Conservation (phyloP, 2,888 invertebrate species). For the Megamerina dolium region DNA sequence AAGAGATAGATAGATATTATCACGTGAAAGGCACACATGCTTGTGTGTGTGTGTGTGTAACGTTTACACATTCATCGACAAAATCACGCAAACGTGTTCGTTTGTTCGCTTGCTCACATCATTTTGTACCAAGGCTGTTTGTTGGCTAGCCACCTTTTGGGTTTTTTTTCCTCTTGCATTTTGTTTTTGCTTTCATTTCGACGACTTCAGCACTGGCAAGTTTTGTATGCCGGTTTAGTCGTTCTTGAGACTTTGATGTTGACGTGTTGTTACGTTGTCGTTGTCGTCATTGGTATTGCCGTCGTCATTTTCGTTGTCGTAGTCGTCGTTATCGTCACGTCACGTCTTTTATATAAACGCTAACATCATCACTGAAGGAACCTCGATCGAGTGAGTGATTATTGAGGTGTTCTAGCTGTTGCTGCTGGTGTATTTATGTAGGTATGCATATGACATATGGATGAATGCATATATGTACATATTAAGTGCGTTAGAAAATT, state of each 20-base stretch:
- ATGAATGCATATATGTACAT: too few relatives aligned
- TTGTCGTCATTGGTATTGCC: constrained; percentile 10
- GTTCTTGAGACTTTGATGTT: constrained; percentile 47
- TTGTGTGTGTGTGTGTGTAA: background rate
- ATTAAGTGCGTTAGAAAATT: too few relatives aligned
- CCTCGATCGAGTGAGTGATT: too few relatives aligned
- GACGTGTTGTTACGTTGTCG: constrained; percentile 25
- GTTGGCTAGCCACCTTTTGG: constrained; percentile 7
- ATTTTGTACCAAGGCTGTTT: constrained; percentile 6
- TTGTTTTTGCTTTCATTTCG: background rate
- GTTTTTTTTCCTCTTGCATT: background rate
- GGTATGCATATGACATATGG: too few relatives aligned
- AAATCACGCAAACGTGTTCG: constrained; percentile 12
- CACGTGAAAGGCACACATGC: too few relatives aligned
- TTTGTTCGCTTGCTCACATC: constrained; percentile 12
- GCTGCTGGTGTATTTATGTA: too few relatives aligned
- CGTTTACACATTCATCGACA: too few relatives aligned
- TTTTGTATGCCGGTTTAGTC: constrained; percentile 43
- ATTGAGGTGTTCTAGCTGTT: too few relatives aligned
- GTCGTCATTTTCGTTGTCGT: constrained; percentile 12
- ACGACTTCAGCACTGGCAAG: constrained; percentile 7
- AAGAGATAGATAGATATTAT: too few relatives aligned
- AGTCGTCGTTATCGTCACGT: constrained; percentile 14
- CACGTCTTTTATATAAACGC: too few relatives aligned
- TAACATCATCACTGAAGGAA: too few relatives aligned